Percentiles rank a stretch among this genome's conserved stretches.
phyloP scores from a whole-genome alignment of 2,888 invertebrate genomes.

The Pyralis farinalis region DNA sequence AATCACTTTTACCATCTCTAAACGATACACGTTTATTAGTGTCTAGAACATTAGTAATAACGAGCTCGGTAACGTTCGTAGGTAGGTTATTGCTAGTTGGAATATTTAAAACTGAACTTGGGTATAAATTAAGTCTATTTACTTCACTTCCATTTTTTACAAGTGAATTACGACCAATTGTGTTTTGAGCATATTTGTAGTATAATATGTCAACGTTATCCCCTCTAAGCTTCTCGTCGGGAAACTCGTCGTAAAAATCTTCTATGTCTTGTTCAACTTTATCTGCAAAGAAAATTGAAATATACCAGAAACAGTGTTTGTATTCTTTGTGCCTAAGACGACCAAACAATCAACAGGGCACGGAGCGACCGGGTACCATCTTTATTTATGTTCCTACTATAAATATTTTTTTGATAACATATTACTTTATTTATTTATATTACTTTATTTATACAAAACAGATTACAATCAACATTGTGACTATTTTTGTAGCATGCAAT shows the following conservation, averaged over 20 bases:
- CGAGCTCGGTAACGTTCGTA: neutral
- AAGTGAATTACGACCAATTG: slow-evolving; percentile 29
- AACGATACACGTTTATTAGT: slow-evolving; percentile 6
- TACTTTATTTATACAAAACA: too few species aligned
- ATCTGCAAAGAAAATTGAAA: slow-evolving; percentile 45
- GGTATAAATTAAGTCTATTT: slow-evolving; percentile 25
- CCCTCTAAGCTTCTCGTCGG: slow-evolving; percentile 39
- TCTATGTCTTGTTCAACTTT: slow-evolving; percentile 61
- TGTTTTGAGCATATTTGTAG: slow-evolving; percentile 36
- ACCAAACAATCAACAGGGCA: neutral
- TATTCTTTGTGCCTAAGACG: neutral
- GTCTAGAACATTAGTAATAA: slow-evolving; percentile 7
- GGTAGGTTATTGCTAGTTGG: slow-evolving; percentile 17
- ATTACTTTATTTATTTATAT: too few species aligned
- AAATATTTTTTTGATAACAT: neutral
- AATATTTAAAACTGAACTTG: slow-evolving; percentile 17
- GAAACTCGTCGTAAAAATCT: slow-evolving; percentile 59
- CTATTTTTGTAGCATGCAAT: too few species aligned
- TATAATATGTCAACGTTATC: slow-evolving; percentile 40
- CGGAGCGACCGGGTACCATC: neutral
- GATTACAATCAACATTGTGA: too few species aligned
- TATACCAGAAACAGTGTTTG: neutral
- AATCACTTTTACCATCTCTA: slow-evolving; percentile 9
- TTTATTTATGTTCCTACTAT: neutral
- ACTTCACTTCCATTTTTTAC: slow-evolving; percentile 25